A percentile compares a stretch with the other conserved stretches of the same genome.
Conservation (phyloP, 2,888 invertebrate genomes). For the Macrophya alboannulata region DNA sequence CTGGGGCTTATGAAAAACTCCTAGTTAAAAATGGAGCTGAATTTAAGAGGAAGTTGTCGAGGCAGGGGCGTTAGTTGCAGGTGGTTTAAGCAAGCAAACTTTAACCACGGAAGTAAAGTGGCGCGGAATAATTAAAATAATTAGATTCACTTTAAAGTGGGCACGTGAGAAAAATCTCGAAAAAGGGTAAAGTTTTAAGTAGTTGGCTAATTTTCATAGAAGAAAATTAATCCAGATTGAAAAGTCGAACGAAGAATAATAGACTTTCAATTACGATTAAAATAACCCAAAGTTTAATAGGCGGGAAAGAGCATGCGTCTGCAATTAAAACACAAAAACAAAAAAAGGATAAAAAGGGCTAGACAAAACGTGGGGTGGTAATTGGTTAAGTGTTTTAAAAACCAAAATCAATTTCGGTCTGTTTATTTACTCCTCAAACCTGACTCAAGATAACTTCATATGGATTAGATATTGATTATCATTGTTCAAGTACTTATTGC, state of each 20-base stretch:
- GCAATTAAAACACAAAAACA: background rate
- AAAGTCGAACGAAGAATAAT: constrained; percentile 50
- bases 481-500: background rate
- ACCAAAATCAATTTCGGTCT: background rate
- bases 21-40: constrained; percentile 31
- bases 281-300: constrained; percentile 19
- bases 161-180: constrained; percentile 66
- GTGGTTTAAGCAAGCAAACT: constrained; percentile 69
- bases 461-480: background rate
- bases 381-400: background rate
- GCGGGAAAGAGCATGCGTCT: background rate
- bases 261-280: constrained; percentile 29
- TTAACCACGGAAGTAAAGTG: constrained; percentile 65
- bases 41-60: constrained; percentile 40
- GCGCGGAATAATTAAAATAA: constrained; percentile 73
- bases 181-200: constrained; percentile 66
- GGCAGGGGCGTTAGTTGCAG: constrained; percentile 42
- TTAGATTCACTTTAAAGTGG: constrained; percentile 73
- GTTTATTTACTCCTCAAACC: background rate
- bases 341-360: background rate
- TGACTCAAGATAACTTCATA: background rate
- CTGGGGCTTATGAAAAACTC: constrained; percentile 32
- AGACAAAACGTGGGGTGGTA: background rate
- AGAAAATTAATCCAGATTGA: constrained; percentile 53
- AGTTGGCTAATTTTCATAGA: constrained; percentile 67